A percentile compares a stretch with the other conserved stretches of the same genome.
These are phyloP conservation scores for Drosophila simulans DNA, from an alignment of 1,140 invertebrate genomes.

Conservation along the genomic window DNA sequence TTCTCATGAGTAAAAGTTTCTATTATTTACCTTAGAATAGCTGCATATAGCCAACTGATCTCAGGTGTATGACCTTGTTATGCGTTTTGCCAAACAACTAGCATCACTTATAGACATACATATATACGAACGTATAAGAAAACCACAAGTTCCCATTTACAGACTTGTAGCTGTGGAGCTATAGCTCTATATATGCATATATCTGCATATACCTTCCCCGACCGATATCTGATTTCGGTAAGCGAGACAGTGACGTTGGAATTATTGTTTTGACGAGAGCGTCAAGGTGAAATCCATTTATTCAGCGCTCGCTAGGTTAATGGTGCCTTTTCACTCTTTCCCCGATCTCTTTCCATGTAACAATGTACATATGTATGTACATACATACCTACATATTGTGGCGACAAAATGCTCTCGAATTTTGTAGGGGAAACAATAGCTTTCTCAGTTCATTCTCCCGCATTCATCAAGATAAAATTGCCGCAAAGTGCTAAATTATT, in stretches of 20 bases:
- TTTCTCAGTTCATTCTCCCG: slow-evolving; percentile 15
- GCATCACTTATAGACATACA: slow-evolving; percentile 1
- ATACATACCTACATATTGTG: not conserved
- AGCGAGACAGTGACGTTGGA: slow-evolving; percentile 71
- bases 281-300: slow-evolving; percentile 81
- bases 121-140: not conserved
- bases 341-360: slow-evolving; percentile 4
- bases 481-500: slow-evolving; percentile 77
- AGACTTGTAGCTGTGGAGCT: slow-evolving; percentile 9
- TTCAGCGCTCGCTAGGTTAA: slow-evolving; percentile 71
- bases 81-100: slow-evolving; percentile 35
- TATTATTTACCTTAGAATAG: not conserved
- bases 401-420: slow-evolving; percentile 35
- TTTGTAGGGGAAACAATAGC: slow-evolving; percentile 41
- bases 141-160: slow-evolving; percentile 61
- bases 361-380: not conserved
- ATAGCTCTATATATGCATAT: not conserved
- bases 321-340: slow-evolving; percentile 56
- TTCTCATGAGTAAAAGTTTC: not conserved
- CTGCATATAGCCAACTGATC: slow-evolving; percentile 14
- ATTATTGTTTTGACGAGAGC: slow-evolving; percentile 61
- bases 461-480: slow-evolving; percentile 73
- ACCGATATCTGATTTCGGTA: slow-evolving; percentile 44
- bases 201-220: not conserved
- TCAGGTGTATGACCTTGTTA: slow-evolving; percentile 40